A percentile compares a stretch with the other conserved stretches of the same genome.
Evolutionary conservation across 2,113 vertebrate genomes (phyloP).

Genomic region (Colius striatus): DNA sequence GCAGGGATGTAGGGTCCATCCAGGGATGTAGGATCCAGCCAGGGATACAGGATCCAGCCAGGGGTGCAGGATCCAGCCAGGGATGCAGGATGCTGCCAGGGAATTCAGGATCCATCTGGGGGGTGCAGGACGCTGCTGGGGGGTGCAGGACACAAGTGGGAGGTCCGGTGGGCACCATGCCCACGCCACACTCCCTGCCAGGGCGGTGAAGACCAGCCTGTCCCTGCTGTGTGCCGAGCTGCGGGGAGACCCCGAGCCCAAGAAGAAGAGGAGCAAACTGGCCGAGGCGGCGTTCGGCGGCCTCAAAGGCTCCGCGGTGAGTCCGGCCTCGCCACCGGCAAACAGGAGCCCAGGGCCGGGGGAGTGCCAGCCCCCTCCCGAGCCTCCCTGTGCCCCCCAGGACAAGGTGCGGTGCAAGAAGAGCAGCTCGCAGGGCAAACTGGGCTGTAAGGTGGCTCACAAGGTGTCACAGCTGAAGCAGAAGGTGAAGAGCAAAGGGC

Average conservation of each 20-base stretch:
- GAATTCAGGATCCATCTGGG: neutral
- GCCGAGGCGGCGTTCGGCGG: conserved; percentile 78
- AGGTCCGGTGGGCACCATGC: neutral
- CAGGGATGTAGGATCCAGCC: neutral
- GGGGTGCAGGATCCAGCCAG: neutral
- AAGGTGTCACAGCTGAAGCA: conserved; percentile 86
- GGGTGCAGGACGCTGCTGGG: rapidly evolving
- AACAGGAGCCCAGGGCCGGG: rapidly evolving
- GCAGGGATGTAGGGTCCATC: neutral
- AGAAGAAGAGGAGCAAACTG: conserved; percentile 86
- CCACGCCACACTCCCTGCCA: conserved; percentile 58
- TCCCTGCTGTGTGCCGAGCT: conserved; percentile 85
- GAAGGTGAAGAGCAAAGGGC: conserved; percentile 83
- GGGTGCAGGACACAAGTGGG: no score
- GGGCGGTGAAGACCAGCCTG: conserved; percentile 84
- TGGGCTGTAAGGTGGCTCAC: conserved; percentile 79
- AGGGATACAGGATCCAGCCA: no score
- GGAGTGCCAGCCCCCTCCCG: rapidly evolving
- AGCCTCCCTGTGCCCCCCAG: conserved; percentile 35
- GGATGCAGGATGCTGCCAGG: neutral
- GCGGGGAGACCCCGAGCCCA: conserved; percentile 77
- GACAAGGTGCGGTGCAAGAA: conserved; percentile 83
- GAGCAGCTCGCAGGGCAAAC: conserved; percentile 67
- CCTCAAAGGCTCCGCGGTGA: conserved; percentile 58
- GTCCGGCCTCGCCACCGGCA: rapidly evolving